phyloP scores from a whole-genome alignment of 2,888 invertebrate species.

The Spisula subtruncata region DNA sequence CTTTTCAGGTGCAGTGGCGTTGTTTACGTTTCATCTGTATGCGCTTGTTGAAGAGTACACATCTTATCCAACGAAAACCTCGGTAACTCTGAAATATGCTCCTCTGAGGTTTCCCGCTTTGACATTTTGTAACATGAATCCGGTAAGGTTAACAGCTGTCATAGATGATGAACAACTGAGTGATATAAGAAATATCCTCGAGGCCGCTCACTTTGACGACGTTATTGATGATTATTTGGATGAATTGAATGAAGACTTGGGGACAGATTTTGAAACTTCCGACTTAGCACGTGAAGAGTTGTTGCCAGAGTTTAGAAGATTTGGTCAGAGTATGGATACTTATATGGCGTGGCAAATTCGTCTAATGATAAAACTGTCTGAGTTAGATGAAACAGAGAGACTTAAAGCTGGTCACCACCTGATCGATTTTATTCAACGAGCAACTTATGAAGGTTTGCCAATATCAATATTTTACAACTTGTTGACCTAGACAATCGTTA shows the following conservation, averaged over 20 bases:
- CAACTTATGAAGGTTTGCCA: constrained; percentile 21
- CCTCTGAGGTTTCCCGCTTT: constrained; percentile 71
- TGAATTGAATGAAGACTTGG: no score
- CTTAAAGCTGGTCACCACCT: constrained; percentile 14
- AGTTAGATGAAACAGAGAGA: background rate
- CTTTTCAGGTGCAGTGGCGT: constrained; percentile 13
- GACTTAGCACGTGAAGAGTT: background rate
- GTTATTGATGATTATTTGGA: background rate
- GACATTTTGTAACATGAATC: no score
- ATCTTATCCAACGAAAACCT: no score
- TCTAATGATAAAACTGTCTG: background rate
- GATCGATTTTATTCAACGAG: constrained; percentile 5
- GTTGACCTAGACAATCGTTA: no score
- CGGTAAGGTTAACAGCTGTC: constrained; percentile 10
- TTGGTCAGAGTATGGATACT: background rate
- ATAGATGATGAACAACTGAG: background rate
- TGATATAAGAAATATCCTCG: background rate
- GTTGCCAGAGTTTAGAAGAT: background rate
- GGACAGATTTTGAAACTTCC: background rate
- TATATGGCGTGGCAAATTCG: constrained; percentile 28
- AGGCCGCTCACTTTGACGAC: background rate
- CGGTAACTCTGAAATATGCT: constrained; percentile 67
- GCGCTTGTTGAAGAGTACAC: constrained; percentile 23
- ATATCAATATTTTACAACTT: no score
- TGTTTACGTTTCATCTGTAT: constrained; percentile 40